Base-by-base conservation (phyloP, 2,113 vertebrate species). In the Thunnus maccoyii region DNA sequence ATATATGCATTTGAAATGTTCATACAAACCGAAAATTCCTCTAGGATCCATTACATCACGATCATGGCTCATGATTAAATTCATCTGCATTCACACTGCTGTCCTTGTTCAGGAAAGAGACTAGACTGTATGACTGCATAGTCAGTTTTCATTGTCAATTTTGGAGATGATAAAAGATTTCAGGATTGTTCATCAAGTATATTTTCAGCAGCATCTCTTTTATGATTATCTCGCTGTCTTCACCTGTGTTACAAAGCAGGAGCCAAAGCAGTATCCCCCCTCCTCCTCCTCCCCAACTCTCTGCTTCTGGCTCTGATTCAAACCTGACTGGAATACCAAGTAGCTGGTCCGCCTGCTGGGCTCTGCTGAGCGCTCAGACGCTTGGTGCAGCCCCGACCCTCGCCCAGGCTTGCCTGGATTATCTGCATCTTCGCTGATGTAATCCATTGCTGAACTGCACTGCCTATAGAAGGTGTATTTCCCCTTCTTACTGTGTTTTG, bases 321-420 rank as follows among this genome's bases (percentile, higher is more conserved):
- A 81, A 85, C 86, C 85, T 80, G 91, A 92, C 78, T 27, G 44
- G 93, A 92, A 94, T 94, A 94, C 82, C 78, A 93, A 94, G 90
- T 87, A 93, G 90, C 79, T 73, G 72, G 3, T 86, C 62, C 2
- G 74, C 77, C 83, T 79, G 86, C 83, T 85, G 78, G 72, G 78
- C 77, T 82, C 20, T 52, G 57, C 80, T 7, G 47, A 86, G 65
- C 44, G 5, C 70, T 84, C 79, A 84, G 64, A 82, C 1, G 9
- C 67, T 78, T 64, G 74, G 9, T 85, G 83, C 81, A 85, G 78
- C 82, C 62, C 76, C 48, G 52, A 75, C 76, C 57, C 63, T 30
- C 71, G 9, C 60, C 61, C 66, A 55, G 80, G 44, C 66, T 83
- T 22, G 51, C 56, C 71, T 41, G 20, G 70, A 88, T 85, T 78